phyloP scores from a whole-genome alignment of 2,113 vertebrate genomes.

The Mesocricetus auratus region DNA sequence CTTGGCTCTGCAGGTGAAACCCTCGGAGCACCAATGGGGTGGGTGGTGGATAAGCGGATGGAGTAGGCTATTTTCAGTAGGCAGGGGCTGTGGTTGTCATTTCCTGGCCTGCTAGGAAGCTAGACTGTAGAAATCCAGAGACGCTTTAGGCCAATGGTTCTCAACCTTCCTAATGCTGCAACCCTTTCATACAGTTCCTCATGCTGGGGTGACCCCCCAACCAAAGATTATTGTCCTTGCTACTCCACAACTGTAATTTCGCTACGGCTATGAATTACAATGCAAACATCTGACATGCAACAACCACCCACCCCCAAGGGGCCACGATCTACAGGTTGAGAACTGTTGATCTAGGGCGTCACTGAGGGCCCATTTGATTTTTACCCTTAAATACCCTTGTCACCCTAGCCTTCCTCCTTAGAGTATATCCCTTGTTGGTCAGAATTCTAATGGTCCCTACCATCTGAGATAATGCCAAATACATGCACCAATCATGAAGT shows the following conservation, averaged over 20 bases:
- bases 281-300: background rate
- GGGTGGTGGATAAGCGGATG: background rate
- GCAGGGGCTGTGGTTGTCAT: background rate
- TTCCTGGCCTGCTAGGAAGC: background rate
- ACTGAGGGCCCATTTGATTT: background rate
- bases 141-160: background rate
- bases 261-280: background rate
- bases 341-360: background rate
- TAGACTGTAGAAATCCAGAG: background rate
- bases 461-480: background rate
- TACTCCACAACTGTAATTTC: background rate
- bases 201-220: background rate
- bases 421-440: background rate
- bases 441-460: constrained; percentile 10
- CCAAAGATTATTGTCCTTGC: background rate
- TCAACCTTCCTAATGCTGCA: background rate
- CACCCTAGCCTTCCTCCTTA: background rate
- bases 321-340: background rate
- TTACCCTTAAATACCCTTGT: constrained; percentile 13
- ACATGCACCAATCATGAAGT: background rate
- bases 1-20: background rate
- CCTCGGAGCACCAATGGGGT: background rate
- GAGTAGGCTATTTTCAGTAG: background rate
- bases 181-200: background rate
- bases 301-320: background rate